Conservation (phyloP, 2,113 vertebrate genomes). For the Xenotilapia flavipinnis region DNA sequence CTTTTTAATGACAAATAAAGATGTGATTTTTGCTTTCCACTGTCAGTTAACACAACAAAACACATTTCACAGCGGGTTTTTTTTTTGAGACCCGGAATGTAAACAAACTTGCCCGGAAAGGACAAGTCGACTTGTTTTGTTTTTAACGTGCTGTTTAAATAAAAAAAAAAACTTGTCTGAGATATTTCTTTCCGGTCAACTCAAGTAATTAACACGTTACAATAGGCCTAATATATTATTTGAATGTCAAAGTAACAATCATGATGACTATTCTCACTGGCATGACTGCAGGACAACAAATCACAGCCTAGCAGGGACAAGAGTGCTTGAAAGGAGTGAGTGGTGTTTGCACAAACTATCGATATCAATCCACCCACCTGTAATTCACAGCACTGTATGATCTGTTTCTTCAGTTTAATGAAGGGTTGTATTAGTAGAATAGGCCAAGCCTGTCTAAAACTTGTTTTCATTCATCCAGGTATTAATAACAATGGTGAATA, state of each 20-base stretch:
- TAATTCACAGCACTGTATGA: background rate
- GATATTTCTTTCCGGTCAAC: background rate
- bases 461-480: background rate
- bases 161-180: background rate
- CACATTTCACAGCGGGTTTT: background rate
- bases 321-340: background rate
- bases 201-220: background rate
- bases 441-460: background rate
- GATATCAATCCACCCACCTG: background rate
- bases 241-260: background rate
- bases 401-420: background rate
- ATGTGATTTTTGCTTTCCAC: background rate
- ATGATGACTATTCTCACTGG: background rate
- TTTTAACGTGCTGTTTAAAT: background rate
- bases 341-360: background rate
- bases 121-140: background rate
- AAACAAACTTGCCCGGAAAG: background rate
- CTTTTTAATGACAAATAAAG: background rate
- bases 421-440: background rate
- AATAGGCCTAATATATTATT: background rate
- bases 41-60: background rate
- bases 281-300: background rate
- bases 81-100: background rate
- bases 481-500: constrained; percentile 18
- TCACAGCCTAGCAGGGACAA: background rate